A percentile compares a stretch with the other conserved stretches of the same genome.
These are phyloP conservation scores for Vicugna pacos DNA, from an alignment of 2,113 vertebrate genomes.

Conservation along the genomic window DNA sequence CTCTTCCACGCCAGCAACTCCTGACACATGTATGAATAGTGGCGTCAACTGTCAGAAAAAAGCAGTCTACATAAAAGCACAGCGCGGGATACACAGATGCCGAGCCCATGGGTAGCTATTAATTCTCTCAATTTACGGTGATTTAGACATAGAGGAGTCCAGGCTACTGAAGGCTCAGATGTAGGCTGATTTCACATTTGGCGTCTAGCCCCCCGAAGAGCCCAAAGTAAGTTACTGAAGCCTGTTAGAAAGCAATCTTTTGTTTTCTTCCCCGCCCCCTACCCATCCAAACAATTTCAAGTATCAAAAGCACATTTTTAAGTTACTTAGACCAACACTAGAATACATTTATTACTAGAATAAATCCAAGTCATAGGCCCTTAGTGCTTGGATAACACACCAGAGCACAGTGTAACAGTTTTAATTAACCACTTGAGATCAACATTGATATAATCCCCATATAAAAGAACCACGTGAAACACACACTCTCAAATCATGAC, in stretches of 20 bases:
- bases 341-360: neutral
- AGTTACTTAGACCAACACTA: slow-evolving; percentile 4
- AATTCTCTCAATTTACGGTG: neutral
- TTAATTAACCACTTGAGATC: slow-evolving; percentile 54
- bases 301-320: slow-evolving; percentile 1
- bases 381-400: neutral
- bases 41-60: neutral
- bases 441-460: slow-evolving; percentile 30
- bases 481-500: slow-evolving; percentile 28
- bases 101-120: neutral
- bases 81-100: neutral
- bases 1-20: neutral
- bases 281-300: slow-evolving; percentile 2
- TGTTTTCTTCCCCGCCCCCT: neutral
- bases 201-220: neutral
- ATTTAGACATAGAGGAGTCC: neutral
- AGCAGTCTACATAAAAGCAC: neutral
- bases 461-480: slow-evolving; percentile 49
- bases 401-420: neutral
- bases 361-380: slow-evolving; percentile 24
- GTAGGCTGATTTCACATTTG: neutral
- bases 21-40: neutral
- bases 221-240: neutral
- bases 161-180: neutral
- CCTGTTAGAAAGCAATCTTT: neutral